Evolutionary conservation across 2,797 vertebrate genomes (phyloP).

Genomic region (Phaenicophaeus curvirostris): DNA sequence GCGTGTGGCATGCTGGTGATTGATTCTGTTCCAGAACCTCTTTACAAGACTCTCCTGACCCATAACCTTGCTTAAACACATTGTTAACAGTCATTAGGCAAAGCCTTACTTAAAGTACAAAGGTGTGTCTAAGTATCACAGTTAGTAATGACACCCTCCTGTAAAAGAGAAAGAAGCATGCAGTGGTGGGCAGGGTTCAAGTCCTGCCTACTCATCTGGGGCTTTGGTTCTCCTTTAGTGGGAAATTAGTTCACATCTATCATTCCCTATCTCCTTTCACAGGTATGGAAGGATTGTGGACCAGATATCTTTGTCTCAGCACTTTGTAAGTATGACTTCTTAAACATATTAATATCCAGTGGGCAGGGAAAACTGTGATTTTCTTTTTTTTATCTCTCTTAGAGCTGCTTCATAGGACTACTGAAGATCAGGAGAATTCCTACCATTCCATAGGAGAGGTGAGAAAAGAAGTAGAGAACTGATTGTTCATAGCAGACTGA

Average conservation of each 20-base stretch:
- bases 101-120: not conserved
- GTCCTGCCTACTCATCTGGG: not conserved
- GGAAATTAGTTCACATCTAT: not conserved
- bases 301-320: not conserved
- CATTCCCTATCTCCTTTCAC: not conserved
- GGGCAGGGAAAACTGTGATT: not conserved
- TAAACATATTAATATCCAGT: not conserved
- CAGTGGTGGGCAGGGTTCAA: not conserved
- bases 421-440: not conserved
- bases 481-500: not conserved
- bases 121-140: not conserved
- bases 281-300: not conserved
- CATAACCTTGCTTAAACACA: not conserved
- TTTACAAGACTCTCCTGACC: not conserved
- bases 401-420: not conserved
- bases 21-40: not conserved
- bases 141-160: accelerated
- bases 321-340: not conserved
- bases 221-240: not conserved
- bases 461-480: not conserved
- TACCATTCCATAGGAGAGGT: not conserved
- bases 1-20: not conserved
- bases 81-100: not conserved
- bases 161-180: not conserved
- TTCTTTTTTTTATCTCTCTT: not conserved